phyloP scores from a whole-genome alignment of 1,140 invertebrate genomes.

The Oncopeltus fasciatus region DNA sequence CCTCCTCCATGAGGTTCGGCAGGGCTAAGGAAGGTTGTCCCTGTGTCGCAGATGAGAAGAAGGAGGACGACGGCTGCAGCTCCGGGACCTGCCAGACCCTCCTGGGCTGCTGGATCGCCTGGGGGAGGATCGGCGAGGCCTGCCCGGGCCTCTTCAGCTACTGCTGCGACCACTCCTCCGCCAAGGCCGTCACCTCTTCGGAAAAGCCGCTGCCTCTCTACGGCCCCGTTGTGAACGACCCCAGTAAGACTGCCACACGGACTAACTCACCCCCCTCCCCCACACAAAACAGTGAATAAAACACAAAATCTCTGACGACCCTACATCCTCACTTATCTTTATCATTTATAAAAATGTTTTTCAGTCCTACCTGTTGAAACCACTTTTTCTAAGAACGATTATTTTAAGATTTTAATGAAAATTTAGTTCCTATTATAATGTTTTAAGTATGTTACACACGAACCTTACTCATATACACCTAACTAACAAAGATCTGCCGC shows the following conservation, averaged over 20 bases:
- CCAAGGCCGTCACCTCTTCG: conserved; percentile 47
- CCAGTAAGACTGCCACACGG: conserved; percentile 41
- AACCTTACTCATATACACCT: too few relatives aligned
- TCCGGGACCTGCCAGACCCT: conserved; percentile 83
- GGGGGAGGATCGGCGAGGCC: conserved; percentile 69
- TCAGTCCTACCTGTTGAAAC: too few relatives aligned
- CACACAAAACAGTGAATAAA: conserved; percentile 3
- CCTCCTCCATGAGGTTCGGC: too few relatives aligned
- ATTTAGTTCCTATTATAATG: too few relatives aligned
- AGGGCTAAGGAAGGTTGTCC: too few relatives aligned
- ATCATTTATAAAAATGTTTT: too few relatives aligned
- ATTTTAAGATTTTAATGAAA: too few relatives aligned
- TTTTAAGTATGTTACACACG: too few relatives aligned
- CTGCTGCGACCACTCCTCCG: conserved; percentile 62
- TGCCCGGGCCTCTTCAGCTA: conserved; percentile 69
- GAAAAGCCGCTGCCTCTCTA: conserved; percentile 34
- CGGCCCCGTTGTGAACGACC: conserved; percentile 56
- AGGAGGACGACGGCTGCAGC: conserved; percentile 30
- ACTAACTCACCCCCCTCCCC: neutral
- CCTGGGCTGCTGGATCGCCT: conserved; percentile 79
- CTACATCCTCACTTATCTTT: neutral
- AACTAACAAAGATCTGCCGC: too few relatives aligned
- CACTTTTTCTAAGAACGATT: too few relatives aligned
- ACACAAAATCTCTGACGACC: neutral
- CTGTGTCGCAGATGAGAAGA: too few relatives aligned